These are phyloP conservation scores for Lepisosteus osseus DNA, from an alignment of 2,113 vertebrate species.

Conservation along the genomic window DNA sequence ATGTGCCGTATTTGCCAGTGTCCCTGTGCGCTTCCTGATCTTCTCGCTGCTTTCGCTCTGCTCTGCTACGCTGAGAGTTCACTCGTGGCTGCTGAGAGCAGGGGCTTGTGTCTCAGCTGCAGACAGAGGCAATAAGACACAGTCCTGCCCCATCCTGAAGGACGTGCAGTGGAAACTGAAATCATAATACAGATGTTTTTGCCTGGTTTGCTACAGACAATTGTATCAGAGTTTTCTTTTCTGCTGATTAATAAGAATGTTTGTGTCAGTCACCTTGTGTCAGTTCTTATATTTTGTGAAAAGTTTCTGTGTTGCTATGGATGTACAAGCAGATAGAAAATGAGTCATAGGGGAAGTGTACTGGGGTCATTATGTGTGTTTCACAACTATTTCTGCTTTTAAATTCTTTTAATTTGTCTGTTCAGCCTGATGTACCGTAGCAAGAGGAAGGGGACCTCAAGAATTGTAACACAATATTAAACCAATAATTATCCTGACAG, in stretches of 20 bases:
- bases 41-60: no score
- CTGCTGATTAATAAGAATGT: background rate
- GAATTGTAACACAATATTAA: conserved; percentile 5
- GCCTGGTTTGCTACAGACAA: no score
- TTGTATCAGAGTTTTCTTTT: conserved; percentile 28
- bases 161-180: no score
- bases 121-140: no score
- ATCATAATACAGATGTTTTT: no score
- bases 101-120: no score
- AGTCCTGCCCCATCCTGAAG: no score
- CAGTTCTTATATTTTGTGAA: conserved; percentile 8
- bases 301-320: conserved; percentile 58
- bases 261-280: no score
- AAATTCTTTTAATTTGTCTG: background rate
- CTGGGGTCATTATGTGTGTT: background rate
- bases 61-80: no score
- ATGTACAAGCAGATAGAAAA: background rate
- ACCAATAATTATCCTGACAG: conserved; percentile 12
- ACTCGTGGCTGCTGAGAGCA: no score
- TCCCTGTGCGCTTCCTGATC: no score
- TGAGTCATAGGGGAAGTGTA: conserved; percentile 9
- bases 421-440: background rate
- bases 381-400: background rate
- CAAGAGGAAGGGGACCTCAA: background rate
- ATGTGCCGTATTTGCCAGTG: no score